phyloP scores from a whole-genome alignment of 2,113 vertebrate genomes.

The Poicephalus gulielmi region DNA sequence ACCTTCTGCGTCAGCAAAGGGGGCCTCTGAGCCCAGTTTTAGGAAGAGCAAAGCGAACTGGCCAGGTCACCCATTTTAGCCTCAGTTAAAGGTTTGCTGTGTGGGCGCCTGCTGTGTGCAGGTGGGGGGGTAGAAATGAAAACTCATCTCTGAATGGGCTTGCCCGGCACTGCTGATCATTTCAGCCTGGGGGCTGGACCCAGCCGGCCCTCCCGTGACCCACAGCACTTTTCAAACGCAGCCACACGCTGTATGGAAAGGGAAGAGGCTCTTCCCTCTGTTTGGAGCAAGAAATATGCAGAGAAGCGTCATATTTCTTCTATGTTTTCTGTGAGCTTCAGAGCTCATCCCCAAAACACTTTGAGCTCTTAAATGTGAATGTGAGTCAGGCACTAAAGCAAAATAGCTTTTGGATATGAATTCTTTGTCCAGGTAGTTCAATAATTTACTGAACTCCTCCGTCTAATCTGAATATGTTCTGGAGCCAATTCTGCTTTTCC shows the following conservation, averaged over 20 bases:
- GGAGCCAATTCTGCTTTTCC: not conserved
- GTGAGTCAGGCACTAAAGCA: not conserved
- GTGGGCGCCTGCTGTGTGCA: accelerated
- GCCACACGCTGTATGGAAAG: not conserved
- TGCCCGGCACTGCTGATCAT: accelerated
- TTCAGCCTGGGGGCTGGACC: not conserved
- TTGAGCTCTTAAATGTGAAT: conserved; percentile 20
- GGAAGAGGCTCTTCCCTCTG: not conserved
- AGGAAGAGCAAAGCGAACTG: not conserved
- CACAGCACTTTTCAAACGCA: not conserved
- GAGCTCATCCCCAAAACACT: not conserved
- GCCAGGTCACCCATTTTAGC: not conserved
- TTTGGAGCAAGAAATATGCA: not conserved
- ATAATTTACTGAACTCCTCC: not conserved
- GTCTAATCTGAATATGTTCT: not conserved
- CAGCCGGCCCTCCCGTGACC: accelerated
- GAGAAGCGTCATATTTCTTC: not conserved
- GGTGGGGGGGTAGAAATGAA: not conserved
- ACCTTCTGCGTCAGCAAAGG: accelerated
- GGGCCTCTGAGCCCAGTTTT: not conserved
- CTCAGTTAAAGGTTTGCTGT: not conserved
- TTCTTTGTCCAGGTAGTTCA: conserved; percentile 2
- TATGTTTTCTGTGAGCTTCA: not conserved
- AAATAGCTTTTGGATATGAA: not conserved
- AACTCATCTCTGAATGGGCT: not conserved